These are phyloP conservation scores for Cosmorhoe ocellata DNA, from an alignment of 2,888 invertebrate genomes.

Conservation along the genomic window DNA sequence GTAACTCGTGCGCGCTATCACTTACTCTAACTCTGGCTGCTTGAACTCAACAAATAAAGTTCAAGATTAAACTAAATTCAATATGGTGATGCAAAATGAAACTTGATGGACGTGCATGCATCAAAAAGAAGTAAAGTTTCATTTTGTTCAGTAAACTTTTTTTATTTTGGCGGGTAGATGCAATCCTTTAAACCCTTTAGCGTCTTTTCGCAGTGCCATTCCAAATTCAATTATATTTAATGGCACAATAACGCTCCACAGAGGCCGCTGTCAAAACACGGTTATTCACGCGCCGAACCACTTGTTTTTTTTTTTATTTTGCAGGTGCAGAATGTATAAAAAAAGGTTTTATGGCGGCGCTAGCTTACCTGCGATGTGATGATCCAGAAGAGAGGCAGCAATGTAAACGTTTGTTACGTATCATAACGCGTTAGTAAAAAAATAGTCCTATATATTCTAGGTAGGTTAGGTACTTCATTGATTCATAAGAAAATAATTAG, in stretches of 20 bases:
- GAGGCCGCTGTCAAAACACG: slow-evolving; percentile 76
- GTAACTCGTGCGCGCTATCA: no score
- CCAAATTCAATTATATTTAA: slow-evolving; percentile 49
- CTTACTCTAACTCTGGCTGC: no score
- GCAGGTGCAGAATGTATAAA: slow-evolving; percentile 69
- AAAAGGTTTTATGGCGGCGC: slow-evolving; percentile 71
- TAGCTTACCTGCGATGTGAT: slow-evolving; percentile 44
- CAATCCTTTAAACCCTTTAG: slow-evolving; percentile 26
- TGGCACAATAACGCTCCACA: slow-evolving; percentile 51
- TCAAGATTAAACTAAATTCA: no score
- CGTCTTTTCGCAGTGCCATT: slow-evolving; percentile 42
- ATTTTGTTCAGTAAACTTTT: neutral
- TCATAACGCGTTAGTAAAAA: no score
- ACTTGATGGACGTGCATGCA: no score
- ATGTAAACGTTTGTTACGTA: neutral
- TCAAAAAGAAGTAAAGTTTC: no score
- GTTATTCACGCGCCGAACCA: slow-evolving; percentile 46
- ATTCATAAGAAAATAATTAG: no score
- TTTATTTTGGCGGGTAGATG: slow-evolving; percentile 4
- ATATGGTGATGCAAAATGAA: no score
- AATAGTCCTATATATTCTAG: no score
- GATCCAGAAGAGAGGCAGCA: slow-evolving; percentile 30
- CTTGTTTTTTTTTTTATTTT: slow-evolving; percentile 54
- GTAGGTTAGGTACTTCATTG: no score
- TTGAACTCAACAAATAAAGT: no score